Percentiles rank a stretch among this genome's conserved stretches.
Conservation (phyloP, 2,113 vertebrate species). For the Plestiodon gilberti region DNA sequence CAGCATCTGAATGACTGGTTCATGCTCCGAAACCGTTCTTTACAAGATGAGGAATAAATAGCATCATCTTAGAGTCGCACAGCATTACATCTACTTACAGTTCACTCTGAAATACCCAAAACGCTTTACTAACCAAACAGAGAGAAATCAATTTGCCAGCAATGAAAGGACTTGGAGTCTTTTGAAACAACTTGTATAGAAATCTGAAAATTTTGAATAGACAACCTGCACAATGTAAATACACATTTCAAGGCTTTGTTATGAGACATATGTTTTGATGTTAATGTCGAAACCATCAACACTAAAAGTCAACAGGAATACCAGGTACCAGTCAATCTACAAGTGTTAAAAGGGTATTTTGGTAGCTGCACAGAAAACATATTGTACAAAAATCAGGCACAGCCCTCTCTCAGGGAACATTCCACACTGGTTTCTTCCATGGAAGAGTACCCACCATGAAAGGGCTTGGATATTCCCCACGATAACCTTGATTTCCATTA, state of each 20-base stretch:
- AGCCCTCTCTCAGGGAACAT: neutral
- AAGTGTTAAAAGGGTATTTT: neutral
- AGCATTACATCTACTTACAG: rapidly evolving
- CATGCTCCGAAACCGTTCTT: rapidly evolving
- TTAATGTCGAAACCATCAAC: neutral
- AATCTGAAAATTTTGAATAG: neutral
- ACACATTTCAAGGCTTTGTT: neutral
- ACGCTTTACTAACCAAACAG: neutral
- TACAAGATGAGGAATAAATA: neutral
- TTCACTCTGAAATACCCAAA: neutral
- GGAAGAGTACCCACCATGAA: neutral
- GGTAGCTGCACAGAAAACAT: neutral
- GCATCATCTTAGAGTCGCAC: neutral
- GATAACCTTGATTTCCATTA: neutral
- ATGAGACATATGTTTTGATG: neutral
- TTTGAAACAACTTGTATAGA: neutral
- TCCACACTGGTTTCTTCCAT: neutral
- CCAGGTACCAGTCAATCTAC: neutral
- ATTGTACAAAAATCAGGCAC: neutral
- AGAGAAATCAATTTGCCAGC: neutral
- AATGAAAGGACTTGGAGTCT: neutral
- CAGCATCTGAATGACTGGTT: neutral
- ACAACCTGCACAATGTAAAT: neutral
- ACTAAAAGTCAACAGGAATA: neutral
- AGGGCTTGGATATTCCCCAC: no score